phyloP scores from a whole-genome alignment of 2,113 vertebrate species.

The Motacilla tschutschensis region DNA sequence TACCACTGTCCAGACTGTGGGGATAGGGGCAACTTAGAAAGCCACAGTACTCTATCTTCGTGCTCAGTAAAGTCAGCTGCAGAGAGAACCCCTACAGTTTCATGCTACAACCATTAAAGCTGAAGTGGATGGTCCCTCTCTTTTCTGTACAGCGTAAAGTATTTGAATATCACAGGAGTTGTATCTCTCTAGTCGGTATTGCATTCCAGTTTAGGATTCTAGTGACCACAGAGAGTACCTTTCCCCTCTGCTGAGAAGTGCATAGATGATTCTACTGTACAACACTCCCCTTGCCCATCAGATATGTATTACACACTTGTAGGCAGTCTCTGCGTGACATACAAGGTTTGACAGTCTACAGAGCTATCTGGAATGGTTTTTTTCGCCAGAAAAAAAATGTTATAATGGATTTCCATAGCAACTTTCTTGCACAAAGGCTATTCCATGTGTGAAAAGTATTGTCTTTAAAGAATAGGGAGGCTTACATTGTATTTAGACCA shows the following conservation, averaged over 20 bases:
- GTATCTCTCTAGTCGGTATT: neutral
- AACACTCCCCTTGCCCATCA: neutral
- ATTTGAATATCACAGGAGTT: neutral
- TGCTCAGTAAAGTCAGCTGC: neutral
- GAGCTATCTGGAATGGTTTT: neutral
- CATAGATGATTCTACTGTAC: slow-evolving; percentile 3
- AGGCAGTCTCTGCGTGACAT: neutral
- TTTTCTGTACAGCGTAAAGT: neutral
- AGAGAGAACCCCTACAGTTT: neutral
- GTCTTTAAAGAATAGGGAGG: slow-evolving; percentile 8
- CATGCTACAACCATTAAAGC: neutral
- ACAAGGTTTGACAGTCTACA: neutral
- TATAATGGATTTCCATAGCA: slow-evolving; percentile 18
- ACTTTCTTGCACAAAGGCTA: neutral
- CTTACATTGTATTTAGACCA: neutral
- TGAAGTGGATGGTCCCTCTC: neutral
- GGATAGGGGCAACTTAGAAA: neutral
- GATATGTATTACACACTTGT: neutral
- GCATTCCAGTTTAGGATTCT: neutral
- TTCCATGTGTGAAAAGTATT: slow-evolving; percentile 4
- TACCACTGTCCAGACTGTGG: neutral
- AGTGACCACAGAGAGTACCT: neutral
- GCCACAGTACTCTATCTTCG: neutral
- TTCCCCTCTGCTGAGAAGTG: slow-evolving; percentile 6
- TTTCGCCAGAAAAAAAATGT: neutral